Evolutionary conservation across 2,888 invertebrate species (phyloP).

Genomic region (Scelioninae gen. 1): DNA sequence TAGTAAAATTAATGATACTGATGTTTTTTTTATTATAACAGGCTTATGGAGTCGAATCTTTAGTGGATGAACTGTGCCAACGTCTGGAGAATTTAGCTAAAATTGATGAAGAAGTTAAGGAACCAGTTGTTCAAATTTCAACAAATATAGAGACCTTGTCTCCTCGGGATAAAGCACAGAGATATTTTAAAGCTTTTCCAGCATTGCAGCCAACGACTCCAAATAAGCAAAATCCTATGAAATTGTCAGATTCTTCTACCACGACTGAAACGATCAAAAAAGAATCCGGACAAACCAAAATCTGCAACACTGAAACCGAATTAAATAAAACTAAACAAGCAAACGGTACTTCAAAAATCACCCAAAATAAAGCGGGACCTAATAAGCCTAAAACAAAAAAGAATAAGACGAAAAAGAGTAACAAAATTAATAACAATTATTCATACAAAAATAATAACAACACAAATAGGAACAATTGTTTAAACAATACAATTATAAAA

Average conservation of each 20-base stretch:
- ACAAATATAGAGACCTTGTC: constrained; percentile 85
- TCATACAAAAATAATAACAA: constrained; percentile 49
- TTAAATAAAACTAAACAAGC: constrained; percentile 59
- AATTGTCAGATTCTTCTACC: constrained; percentile 57
- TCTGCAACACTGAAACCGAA: constrained; percentile 54
- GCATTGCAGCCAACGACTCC: constrained; percentile 85
- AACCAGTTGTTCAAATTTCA: constrained; percentile 74
- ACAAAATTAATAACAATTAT: constrained; percentile 73
- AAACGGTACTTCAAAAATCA: constrained; percentile 67
- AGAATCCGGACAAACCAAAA: constrained; percentile 58
- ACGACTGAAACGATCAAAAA: constrained; percentile 32
- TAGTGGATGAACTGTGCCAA: constrained; percentile 93
- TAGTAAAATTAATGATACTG: no score
- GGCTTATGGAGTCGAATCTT: constrained; percentile 91
- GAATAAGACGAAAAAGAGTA: constrained; percentile 75
- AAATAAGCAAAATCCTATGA: constrained; percentile 74
- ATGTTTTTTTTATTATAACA: no score
- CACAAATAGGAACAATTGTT: constrained; percentile 19
- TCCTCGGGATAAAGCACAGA: constrained; percentile 89
- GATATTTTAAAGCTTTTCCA: constrained; percentile 92
- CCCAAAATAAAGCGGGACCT: constrained; percentile 75
- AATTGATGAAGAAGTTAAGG: constrained; percentile 76
- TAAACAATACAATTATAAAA: constrained; percentile 28
- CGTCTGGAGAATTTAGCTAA: constrained; percentile 90
- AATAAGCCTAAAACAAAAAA: constrained; percentile 80